Evolutionary conservation across 2,888 invertebrate genomes (phyloP), one percentile per base, ranked within the genome.

Genomic region (Heliconius hortense): DNA sequence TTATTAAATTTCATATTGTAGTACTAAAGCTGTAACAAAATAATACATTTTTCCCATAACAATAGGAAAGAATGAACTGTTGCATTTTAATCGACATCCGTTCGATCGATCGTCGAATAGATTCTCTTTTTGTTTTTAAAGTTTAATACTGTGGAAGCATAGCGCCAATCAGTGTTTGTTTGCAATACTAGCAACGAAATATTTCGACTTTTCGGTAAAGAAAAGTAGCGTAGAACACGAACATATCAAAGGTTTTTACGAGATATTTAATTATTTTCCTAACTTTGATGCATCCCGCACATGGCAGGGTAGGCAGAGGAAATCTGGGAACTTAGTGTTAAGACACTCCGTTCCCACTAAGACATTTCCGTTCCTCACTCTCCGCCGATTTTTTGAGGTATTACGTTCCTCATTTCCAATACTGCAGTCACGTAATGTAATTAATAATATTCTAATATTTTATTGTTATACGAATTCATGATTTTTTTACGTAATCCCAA

Each of bases 71-170:
- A 53, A 53, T 69, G 11, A 53, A 53, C 28, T 53, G 11, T 21
- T 69, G 68, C 31, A 69, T 69, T 28, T 53, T 69, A 53, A 53
- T 53, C 28, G n/a, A 56, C n/a, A 21, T 53, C n/a, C 53, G n/a
- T n/a, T 43, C 43, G 48, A 43, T 43, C 43, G 48, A 43, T 43
- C 31, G 31, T 31, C 43, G 18, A 67, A 67, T 18, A 26, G 26
- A 24, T 26, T 18, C 4, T 8, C 18, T 53, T 28, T 53, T 28
- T 48, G 26, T n/a, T 68, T 53, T 31, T 68, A 53, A n/a, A 21
- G 28, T 28, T 68, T 21, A 53, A 68, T 68, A 53, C 11, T 24
- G 53, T 53, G 31, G n/a, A 31, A 67, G 8, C 26, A 43, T 15
- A 67, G 1, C 67, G 48, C 48, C 48, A 21, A 21, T 48, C 21